Evolutionary conservation across 2,113 vertebrate genomes (phyloP).

Genomic region (Hydrolagus affinis): DNA sequence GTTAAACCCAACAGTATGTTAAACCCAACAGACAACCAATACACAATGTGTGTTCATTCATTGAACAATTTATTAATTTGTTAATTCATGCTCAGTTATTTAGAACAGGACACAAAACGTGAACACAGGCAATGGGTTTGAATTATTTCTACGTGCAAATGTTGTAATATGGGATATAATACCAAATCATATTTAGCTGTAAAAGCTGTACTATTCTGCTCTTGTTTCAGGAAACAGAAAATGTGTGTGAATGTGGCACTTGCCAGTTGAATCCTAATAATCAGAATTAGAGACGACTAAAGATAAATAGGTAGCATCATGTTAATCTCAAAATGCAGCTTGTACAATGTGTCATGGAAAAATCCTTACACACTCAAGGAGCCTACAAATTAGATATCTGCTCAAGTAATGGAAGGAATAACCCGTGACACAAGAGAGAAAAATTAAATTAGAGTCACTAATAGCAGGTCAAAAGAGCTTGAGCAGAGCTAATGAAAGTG

Average conservation of each 20-base stretch:
- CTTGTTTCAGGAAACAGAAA: slow-evolving; percentile 17
- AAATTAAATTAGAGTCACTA: slow-evolving; percentile 73
- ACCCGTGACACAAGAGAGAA: slow-evolving; percentile 53
- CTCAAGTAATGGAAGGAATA: slow-evolving; percentile 63
- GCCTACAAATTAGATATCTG: slow-evolving; percentile 63
- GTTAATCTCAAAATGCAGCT: slow-evolving; percentile 47
- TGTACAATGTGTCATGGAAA: slow-evolving; percentile 52
- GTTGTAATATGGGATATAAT: slow-evolving; percentile 21
- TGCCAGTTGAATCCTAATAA: slow-evolving; percentile 44
- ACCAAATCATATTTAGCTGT: slow-evolving; percentile 7
- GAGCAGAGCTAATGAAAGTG: slow-evolving; percentile 60
- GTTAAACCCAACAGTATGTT: background rate
- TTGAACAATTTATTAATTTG: no score
- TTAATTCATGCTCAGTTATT: background rate
- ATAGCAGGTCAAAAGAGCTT: slow-evolving; percentile 56
- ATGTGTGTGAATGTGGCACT: slow-evolving; percentile 39
- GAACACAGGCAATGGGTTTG: background rate
- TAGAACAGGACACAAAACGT: background rate
- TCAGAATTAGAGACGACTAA: slow-evolving; percentile 42
- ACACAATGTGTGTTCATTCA: background rate
- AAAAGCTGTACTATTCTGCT: background rate
- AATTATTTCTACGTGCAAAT: slow-evolving; percentile 8
- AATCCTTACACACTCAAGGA: slow-evolving; percentile 50
- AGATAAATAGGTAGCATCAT: slow-evolving; percentile 50
- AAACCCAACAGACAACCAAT: background rate